Base-by-base conservation (phyloP, 2,888 invertebrate species). In the Sarcophaga carnaria region DNA sequence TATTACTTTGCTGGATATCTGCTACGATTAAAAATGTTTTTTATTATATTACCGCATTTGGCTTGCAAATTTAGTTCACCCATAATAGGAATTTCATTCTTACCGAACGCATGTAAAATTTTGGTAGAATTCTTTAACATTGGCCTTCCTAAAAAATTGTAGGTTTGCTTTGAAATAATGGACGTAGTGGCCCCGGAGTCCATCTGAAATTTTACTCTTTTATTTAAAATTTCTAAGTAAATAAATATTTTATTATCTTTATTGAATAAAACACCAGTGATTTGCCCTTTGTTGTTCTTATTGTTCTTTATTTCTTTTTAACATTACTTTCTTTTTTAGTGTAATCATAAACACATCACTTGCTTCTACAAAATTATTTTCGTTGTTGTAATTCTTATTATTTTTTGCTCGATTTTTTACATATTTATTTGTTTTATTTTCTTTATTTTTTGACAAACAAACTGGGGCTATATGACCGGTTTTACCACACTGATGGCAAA, bases 181-280 rank as follows among this genome's bases (percentile, higher is more conserved):
- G 81, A 84, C 20, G 78, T 54, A 5, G 79, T 69, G 27, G 87
- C 87, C 49, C 79, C 87, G n/a, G 22, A 22, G 22, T 22, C 22
- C 22, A 22, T 22, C 22, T 22, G 80, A 59, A 86, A 86, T 8
- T 49, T n/a, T 22, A 80, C 14, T 45, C 1, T 71, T 75, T 71
- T 20, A 37, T 37, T 6, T 37, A 37, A 37, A 37, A 37, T 6
- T 37, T 37, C 37, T 37, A 37, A 37, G 37, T 37, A 1, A 37
- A 37, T 37, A 37, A 62, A 62, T 62, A 20, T 62, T 62, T 62
- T 62, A n/a, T n/a, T 62, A 20, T n/a, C 11, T 62, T 20, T 20
- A 62, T 62, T 62, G 8, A n/a, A 17, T n/a, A 62, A 4, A 27
- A 27, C 27, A 27, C 27, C 27, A 27, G 27, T 27, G 27, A 27